These are phyloP conservation scores for Aplidium turbinatum DNA, from an alignment of 23 tunicate species.

Conservation along the genomic window DNA sequence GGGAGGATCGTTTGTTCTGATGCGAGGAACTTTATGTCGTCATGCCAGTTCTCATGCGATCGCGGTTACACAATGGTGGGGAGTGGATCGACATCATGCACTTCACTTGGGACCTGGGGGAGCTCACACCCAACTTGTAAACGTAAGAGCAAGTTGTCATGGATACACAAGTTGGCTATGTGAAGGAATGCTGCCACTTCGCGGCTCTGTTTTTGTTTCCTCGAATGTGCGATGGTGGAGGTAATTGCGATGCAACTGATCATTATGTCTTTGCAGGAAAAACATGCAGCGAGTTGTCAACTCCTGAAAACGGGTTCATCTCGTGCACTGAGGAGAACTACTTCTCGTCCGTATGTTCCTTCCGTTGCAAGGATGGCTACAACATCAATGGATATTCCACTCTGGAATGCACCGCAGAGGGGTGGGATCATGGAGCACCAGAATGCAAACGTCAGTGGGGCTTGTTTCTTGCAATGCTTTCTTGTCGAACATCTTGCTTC, in stretches of 20 bases:
- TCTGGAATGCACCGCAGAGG: slow-evolving; percentile 68
- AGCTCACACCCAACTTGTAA: slow-evolving; percentile 62
- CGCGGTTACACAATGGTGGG: slow-evolving; percentile 86
- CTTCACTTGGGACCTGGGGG: slow-evolving; percentile 56
- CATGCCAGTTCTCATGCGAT: slow-evolving; percentile 65
- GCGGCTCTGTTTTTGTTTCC: no score
- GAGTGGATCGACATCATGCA: slow-evolving; percentile 52
- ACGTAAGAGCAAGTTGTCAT: slow-evolving; percentile 43
- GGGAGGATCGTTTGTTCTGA: slow-evolving; percentile 39
- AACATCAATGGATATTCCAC: slow-evolving; percentile 26
- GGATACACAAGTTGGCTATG: background rate
- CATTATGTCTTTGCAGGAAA: slow-evolving; percentile 55
- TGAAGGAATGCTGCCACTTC: no score
- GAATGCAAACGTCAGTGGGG: slow-evolving; percentile 58
- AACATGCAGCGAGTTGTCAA: slow-evolving; percentile 50
- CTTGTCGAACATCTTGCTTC: background rate
- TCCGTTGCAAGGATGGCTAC: slow-evolving; percentile 52
- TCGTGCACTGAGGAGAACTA: slow-evolving; percentile 61
- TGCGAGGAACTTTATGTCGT: slow-evolving; percentile 37
- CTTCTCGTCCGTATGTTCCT: slow-evolving; percentile 58
- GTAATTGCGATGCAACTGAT: no score
- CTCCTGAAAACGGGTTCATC: slow-evolving; percentile 55
- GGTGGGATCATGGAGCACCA: slow-evolving; percentile 85
- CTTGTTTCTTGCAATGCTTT: background rate
- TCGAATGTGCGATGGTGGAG: no score